A percentile compares a stretch with the other conserved stretches of the same genome.
phyloP scores from a whole-genome alignment of 1,140 invertebrate genomes.

The Orussus abietinus region DNA sequence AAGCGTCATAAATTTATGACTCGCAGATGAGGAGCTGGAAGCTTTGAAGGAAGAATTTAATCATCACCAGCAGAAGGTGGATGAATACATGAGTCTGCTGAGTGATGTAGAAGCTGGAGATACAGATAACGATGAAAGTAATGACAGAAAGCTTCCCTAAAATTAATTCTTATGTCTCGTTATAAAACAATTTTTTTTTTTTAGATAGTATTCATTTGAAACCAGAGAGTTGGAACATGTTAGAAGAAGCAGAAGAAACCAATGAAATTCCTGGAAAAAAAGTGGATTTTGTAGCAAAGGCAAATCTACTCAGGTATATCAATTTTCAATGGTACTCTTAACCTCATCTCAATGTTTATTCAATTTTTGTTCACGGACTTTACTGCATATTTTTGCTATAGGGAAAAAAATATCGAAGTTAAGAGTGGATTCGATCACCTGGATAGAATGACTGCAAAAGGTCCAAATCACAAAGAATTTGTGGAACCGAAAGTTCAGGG shows the following conservation, averaged over 20 bases:
- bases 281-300: slow-evolving; percentile 59
- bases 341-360: not conserved
- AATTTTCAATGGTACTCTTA: slow-evolving; percentile 11
- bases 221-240: slow-evolving; percentile 55
- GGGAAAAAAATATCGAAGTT: slow-evolving; percentile 74
- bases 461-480: slow-evolving; percentile 79
- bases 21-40: slow-evolving; percentile 70
- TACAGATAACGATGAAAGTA: slow-evolving; percentile 62
- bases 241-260: slow-evolving; percentile 64
- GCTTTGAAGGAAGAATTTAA: slow-evolving; percentile 84
- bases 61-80: slow-evolving; percentile 90
- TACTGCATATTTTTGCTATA: slow-evolving; percentile 32
- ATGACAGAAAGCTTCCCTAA: slow-evolving; percentile 11
- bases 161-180: slow-evolving; percentile 8
- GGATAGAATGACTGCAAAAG: slow-evolving; percentile 67
- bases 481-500: slow-evolving; percentile 84
- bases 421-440: slow-evolving; percentile 78
- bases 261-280: slow-evolving; percentile 58
- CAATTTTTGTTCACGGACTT: slow-evolving; percentile 4
- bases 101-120: slow-evolving; percentile 62
- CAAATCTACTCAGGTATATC: slow-evolving; percentile 60
- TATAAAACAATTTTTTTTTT: slow-evolving; percentile 20
- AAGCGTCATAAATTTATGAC: slow-evolving; percentile 22
- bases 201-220: slow-evolving; percentile 54
- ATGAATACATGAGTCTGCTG: slow-evolving; percentile 81